Base-by-base conservation (phyloP, 2,888 invertebrate genomes). In the Troides helena region DNA sequence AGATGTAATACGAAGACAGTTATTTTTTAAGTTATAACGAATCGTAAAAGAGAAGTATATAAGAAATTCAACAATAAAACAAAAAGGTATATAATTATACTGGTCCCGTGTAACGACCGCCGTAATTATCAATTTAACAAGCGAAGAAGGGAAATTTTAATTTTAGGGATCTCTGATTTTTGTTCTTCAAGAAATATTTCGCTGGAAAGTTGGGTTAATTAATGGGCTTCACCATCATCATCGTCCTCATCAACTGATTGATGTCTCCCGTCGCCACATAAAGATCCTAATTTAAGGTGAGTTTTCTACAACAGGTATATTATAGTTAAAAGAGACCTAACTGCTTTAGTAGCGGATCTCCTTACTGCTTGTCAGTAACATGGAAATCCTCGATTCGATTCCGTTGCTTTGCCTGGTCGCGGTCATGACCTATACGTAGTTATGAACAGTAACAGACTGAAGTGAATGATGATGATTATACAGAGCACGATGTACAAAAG, bases 11-110 rank as follows among this genome's bases (percentile, higher is more conserved):
- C 46, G 43, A 6, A 12, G 12, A 43, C 43, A 43, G 43, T 43
- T 43, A 8, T 12, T 12, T 43, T 43, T 10, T 10, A 43, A 43
- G 43, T 43, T 43, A 50, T 50, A 50, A 17, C 50, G 18, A 50
- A 50, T 50, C 2, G 57, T 0, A 57, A n/a, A 53, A 53, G 14
- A 17, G 53, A 53, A 53, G 14, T 2, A 17, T 53, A 53, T 18
- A 25, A 58, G 57, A 7, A 50, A 39, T 53, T 18, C 21, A 64
- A 68, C 53, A 53, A 68, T 60, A 63, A 58, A 59, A 64, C 57
- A 69, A 62, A 62, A 46, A 69, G 62, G 62, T 69, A 62, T n/a
- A 69, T 65, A 61, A 69, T 69, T 53, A 21, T 65, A 43, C 43
- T 66, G 58, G 57, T 57, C 62, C n/a, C 53, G 30, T 25, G 6